Evolutionary conservation across 2,888 invertebrate genomes (phyloP).

Genomic region (Baccha elongata): DNA sequence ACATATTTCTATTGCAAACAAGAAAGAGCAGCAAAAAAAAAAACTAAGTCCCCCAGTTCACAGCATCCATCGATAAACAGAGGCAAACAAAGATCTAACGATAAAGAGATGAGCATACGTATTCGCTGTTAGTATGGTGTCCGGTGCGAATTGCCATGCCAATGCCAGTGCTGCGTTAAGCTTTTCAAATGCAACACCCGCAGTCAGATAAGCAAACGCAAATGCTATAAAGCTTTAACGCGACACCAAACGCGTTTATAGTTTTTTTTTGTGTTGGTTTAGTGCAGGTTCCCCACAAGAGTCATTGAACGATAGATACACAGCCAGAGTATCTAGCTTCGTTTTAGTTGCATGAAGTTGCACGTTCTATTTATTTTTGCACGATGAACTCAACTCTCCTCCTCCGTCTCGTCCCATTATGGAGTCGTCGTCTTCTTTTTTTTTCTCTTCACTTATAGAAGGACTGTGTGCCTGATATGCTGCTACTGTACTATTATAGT

Average conservation of each 20-base stretch:
- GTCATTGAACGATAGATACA: slow-evolving; percentile 72
- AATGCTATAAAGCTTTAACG: slow-evolving; percentile 28
- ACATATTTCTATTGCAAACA: not conserved
- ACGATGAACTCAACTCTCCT: slow-evolving; percentile 58
- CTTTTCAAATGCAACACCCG: slow-evolving; percentile 25
- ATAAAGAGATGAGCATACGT: slow-evolving; percentile 3
- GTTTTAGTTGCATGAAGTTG: slow-evolving; percentile 62
- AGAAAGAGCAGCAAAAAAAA: slow-evolving; percentile 5
- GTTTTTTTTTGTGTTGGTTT: not conserved
- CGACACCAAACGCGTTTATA: slow-evolving; percentile 32
- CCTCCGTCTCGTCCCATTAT: not conserved
- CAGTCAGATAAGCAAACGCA: slow-evolving; percentile 11
- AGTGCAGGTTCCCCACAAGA: slow-evolving; percentile 41
- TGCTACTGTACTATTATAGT: slow-evolving; percentile 10
- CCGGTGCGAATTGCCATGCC: slow-evolving; percentile 20
- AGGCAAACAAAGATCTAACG: slow-evolving; percentile 44
- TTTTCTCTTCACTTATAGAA: slow-evolving; percentile 38
- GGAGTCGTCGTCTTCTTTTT: slow-evolving; percentile 45
- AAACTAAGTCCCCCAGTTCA: not conserved
- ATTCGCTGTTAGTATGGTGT: not conserved
- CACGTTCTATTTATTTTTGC: slow-evolving; percentile 72
- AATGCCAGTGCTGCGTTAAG: slow-evolving; percentile 1
- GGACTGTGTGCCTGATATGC: slow-evolving; percentile 13
- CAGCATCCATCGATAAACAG: slow-evolving; percentile 48
- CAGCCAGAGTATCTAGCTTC: slow-evolving; percentile 48